Evolutionary conservation across 2,888 invertebrate species (phyloP).

Genomic region (Eucera pruinosa): DNA sequence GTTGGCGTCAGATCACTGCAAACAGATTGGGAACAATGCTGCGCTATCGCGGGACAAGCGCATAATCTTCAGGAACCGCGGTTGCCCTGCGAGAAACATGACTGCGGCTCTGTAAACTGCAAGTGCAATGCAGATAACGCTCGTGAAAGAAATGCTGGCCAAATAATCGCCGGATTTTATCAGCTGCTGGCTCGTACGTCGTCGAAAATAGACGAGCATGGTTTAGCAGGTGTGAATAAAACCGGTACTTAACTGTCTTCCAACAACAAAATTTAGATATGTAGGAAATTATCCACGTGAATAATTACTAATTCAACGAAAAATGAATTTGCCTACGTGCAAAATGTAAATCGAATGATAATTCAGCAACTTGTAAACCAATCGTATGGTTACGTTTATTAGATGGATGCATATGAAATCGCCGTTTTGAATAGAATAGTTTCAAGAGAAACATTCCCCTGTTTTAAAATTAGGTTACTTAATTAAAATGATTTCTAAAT

Average conservation of each 20-base stretch:
- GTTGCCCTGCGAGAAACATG: conserved; percentile 36
- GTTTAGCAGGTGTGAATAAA: conserved; percentile 55
- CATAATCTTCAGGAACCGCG: conserved; percentile 46
- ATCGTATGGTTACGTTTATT: neutral
- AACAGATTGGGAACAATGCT: conserved; percentile 48
- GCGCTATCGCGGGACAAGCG: conserved; percentile 43
- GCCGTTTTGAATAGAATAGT: too few relatives aligned
- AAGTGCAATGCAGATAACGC: conserved; percentile 52
- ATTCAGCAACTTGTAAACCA: neutral
- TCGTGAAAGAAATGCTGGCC: conserved; percentile 35
- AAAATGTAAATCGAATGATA: conserved; percentile 23
- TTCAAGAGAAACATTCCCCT: too few relatives aligned
- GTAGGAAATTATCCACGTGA: conserved; percentile 16
- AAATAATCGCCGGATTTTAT: conserved; percentile 56
- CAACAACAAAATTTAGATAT: conserved; percentile 34
- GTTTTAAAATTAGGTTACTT: too few relatives aligned
- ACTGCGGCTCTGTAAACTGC: conserved; percentile 40
- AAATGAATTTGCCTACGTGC: conserved; percentile 45
- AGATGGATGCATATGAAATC: too few relatives aligned
- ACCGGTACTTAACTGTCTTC: conserved; percentile 40
- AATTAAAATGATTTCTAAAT: too few relatives aligned
- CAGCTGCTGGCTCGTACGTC: conserved; percentile 42
- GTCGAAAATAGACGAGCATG: conserved; percentile 36
- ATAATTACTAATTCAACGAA: conserved; percentile 35
- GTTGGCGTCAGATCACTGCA: conserved; percentile 46